These are phyloP conservation scores for Fragum fragum DNA, from an alignment of 2,888 invertebrate species.

Conservation along the genomic window DNA sequence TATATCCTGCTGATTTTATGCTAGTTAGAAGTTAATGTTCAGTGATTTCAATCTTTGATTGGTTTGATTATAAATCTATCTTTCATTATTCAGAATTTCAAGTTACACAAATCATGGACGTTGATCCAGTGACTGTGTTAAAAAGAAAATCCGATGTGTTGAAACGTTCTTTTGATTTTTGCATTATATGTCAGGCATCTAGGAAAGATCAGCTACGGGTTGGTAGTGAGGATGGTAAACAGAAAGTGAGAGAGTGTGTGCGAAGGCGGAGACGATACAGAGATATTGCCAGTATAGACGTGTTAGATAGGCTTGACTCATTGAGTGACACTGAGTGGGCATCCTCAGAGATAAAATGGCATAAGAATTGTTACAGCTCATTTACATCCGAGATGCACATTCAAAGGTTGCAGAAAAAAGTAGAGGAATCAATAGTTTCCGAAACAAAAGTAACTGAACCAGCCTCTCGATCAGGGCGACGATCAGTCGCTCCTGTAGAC, in stretches of 20 bases:
- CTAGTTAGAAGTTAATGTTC: no score
- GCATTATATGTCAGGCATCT: conserved; percentile 14
- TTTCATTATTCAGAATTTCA: not conserved
- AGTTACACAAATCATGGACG: not conserved
- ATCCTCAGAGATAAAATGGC: conserved; percentile 17
- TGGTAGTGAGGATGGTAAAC: conserved; percentile 18
- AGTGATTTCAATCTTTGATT: no score
- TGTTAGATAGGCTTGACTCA: conserved; percentile 16
- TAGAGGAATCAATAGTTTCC: conserved; percentile 11
- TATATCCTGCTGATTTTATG: no score
- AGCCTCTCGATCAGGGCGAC: not conserved
- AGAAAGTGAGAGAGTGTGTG: conserved; percentile 22
- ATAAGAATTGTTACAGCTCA: conserved; percentile 14
- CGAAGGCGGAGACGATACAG: conserved; percentile 10
- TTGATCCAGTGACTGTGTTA: not conserved
- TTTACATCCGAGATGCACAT: conserved; percentile 19
- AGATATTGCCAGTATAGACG: conserved; percentile 13
- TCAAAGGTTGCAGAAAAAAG: conserved; percentile 20
- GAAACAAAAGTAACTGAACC: conserved; percentile 12
- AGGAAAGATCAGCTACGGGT: conserved; percentile 11
- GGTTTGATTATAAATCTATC: no score
- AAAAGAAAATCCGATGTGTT: not conserved
- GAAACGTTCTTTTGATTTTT: conserved; percentile 14
- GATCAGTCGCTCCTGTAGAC: not conserved
- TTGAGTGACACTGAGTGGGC: conserved; percentile 16